These are phyloP conservation scores for Tychaedon coryphoeus DNA, from an alignment of 2,113 vertebrate genomes.

Conservation along the genomic window DNA sequence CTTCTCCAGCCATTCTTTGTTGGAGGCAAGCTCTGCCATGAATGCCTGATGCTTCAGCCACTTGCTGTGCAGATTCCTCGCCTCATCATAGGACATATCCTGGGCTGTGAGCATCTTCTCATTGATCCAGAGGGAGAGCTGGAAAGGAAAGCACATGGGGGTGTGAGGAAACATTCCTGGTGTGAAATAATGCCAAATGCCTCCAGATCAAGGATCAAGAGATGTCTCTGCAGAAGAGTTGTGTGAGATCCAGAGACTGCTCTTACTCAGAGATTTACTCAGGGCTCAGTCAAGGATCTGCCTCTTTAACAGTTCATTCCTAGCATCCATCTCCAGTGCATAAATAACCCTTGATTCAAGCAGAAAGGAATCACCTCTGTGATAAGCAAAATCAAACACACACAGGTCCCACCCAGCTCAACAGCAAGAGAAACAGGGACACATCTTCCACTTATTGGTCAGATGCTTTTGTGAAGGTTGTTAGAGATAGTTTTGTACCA, in stretches of 20 bases:
- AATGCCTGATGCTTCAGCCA: constrained; percentile 97
- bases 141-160: not conserved
- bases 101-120: constrained; percentile 99
- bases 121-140: constrained; percentile 97
- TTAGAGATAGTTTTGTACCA: not conserved
- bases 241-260: not conserved
- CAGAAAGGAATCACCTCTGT: not conserved
- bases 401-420: not conserved
- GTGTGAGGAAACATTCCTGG: not conserved
- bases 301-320: not conserved
- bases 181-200: not conserved
- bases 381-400: not conserved
- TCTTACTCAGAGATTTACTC: not conserved
- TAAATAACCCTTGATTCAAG: not conserved
- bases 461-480: not conserved
- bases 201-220: not conserved
- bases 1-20: constrained; percentile 99
- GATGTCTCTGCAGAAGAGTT: not conserved
- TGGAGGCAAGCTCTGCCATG: constrained; percentile 96
- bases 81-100: constrained; percentile 98
- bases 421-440: not conserved
- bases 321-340: not conserved
- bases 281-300: not conserved
- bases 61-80: constrained; percentile 96
- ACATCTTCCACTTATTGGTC: not conserved